phyloP scores from a whole-genome alignment of 2,113 vertebrate species.

The Petrocephalus zakoni region DNA sequence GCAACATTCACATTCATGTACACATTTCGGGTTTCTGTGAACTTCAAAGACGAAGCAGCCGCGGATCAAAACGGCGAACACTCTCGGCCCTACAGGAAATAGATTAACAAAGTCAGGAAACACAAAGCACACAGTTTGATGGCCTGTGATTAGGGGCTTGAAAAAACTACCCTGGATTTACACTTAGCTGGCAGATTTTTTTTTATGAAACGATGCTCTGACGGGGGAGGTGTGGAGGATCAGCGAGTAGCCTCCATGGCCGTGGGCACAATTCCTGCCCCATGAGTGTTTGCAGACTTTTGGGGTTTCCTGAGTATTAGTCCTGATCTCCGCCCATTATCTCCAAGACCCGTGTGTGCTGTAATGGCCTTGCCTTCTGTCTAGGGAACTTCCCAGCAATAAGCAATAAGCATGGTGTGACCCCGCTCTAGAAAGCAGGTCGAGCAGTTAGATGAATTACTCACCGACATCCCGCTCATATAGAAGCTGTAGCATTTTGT shows the following conservation, averaged over 20 bases:
- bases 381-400: not conserved
- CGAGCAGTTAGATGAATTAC: not conserved
- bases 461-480: not conserved
- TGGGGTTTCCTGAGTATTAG: not conserved
- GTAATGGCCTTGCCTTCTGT: not conserved
- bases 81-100: not conserved
- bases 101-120: not conserved
- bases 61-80: not conserved
- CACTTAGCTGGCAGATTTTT: not conserved
- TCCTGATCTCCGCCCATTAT: not conserved
- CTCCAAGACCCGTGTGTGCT: not conserved
- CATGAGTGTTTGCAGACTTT: not conserved
- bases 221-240: not conserved
- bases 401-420: not conserved
- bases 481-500: not conserved
- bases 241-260: not conserved
- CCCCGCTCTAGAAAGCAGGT: not conserved
- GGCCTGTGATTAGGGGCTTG: not conserved
- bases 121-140: not conserved
- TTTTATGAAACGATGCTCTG: not conserved
- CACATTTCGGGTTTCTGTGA: not conserved
- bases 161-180: not conserved
- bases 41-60: not conserved
- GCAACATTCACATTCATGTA: not conserved
- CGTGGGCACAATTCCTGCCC: not conserved